phyloP scores from a whole-genome alignment of 2,797 vertebrate species.

The Enteromius argenteus region DNA sequence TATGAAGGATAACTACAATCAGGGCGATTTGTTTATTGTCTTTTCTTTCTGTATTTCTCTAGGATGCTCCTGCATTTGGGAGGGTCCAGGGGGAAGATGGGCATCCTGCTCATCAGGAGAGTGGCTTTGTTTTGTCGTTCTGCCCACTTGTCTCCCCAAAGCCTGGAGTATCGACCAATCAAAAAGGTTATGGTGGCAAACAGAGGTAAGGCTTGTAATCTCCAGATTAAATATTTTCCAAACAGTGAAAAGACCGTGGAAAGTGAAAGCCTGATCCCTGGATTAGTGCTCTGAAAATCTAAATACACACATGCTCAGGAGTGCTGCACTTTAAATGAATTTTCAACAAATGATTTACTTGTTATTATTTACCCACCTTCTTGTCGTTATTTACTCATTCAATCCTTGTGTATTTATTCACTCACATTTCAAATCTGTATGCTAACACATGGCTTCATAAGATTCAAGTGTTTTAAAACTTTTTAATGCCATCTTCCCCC shows the following conservation, averaged over 20 bases:
- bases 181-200: conserved; percentile 86
- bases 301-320: background rate
- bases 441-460: background rate
- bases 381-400: background rate
- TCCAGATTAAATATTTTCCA: background rate
- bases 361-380: background rate
- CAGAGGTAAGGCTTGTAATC: conserved; percentile 71
- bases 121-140: conserved; percentile 64
- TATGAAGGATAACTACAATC: conserved; percentile 15
- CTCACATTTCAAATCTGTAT: background rate
- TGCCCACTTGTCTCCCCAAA: conserved; percentile 69
- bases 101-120: conserved; percentile 72
- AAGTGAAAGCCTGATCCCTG: conserved; percentile 5
- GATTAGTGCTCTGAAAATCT: conserved; percentile 11
- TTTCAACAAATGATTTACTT: background rate
- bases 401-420: background rate
- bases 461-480: background rate
- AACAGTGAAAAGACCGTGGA: background rate
- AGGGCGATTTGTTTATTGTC: conserved; percentile 12
- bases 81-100: conserved; percentile 64
- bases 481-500: background rate
- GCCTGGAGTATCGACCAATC: conserved; percentile 72
- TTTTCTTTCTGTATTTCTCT: conserved; percentile 13
- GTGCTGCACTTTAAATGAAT: background rate
- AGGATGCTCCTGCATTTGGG: conserved; percentile 73